phyloP scores from a whole-genome alignment of 2,888 invertebrate genomes.

The Perizoma affinitatum region DNA sequence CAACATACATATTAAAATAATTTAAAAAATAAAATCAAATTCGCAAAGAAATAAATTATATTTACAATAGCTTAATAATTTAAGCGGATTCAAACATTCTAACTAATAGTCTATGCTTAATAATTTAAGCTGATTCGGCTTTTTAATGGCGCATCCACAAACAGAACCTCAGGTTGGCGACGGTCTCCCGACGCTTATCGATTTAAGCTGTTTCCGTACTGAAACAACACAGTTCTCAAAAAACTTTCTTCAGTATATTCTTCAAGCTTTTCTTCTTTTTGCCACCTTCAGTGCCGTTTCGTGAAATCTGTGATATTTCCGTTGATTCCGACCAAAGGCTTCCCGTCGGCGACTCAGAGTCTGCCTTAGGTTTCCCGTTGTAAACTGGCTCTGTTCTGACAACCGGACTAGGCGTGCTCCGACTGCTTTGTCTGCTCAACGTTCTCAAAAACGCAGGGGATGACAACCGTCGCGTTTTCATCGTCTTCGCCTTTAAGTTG shows the following conservation, averaged over 20 bases:
- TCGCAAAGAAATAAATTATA: constrained; percentile 74
- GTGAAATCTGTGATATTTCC: constrained; percentile 72
- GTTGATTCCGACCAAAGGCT: constrained; percentile 79
- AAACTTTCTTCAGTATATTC: constrained; percentile 91
- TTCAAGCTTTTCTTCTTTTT: constrained; percentile 89
- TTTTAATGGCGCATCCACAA: neutral
- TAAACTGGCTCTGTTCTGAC: constrained; percentile 66
- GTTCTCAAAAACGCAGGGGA: constrained; percentile 85
- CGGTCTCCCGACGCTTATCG: neutral
- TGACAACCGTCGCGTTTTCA: constrained; percentile 81
- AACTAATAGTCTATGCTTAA: constrained; percentile 20
- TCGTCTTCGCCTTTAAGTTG: constrained; percentile 74
- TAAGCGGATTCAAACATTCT: constrained; percentile 40
- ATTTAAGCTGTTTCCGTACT: constrained; percentile 28
- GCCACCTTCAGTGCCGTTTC: constrained; percentile 56
- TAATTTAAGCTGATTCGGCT: constrained; percentile 8
- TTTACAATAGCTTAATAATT: constrained; percentile 49
- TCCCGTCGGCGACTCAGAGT: constrained; percentile 75
- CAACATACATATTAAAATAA: constrained; percentile 54
- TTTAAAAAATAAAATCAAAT: constrained; percentile 61
- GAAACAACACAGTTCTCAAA: constrained; percentile 76
- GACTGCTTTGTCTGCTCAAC: constrained; percentile 77
- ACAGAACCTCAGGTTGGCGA: neutral
- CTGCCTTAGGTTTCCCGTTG: constrained; percentile 69
- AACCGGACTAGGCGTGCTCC: constrained; percentile 72